These are phyloP conservation scores for Motacilla alba DNA, from an alignment of 2,113 vertebrate genomes.

Conservation along the genomic window DNA sequence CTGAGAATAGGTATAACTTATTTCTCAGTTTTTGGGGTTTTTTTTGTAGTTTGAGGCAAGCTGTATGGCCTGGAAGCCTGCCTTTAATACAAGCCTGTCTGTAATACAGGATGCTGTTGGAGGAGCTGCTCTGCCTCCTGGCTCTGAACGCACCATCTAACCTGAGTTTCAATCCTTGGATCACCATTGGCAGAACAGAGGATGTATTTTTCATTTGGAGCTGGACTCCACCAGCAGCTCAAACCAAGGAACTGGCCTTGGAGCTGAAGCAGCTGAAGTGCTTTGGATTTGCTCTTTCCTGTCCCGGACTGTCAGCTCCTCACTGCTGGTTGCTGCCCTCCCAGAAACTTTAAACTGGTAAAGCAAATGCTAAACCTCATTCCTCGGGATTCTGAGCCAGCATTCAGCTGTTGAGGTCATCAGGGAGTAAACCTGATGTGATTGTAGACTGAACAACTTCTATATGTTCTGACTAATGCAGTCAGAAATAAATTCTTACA, in stretches of 20 bases:
- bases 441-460: not conserved
- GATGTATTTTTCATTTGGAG: not conserved
- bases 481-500: not conserved
- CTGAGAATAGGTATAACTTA: not conserved
- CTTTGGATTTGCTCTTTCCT: not conserved
- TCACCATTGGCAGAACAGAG: not conserved
- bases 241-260: not conserved
- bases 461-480: not conserved
- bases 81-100: not conserved
- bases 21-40: not conserved
- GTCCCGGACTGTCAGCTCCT: not conserved
- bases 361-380: not conserved
- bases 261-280: not conserved
- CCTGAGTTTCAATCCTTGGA: not conserved
- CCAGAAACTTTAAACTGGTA: not conserved
- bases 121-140: not conserved
- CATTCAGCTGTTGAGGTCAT: not conserved
- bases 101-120: rapidly evolving
- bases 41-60: not conserved
- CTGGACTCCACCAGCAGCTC: not conserved
- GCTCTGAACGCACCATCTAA: not conserved
- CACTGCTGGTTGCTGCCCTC: not conserved
- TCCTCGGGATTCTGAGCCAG: not conserved
- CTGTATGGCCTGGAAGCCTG: not conserved
- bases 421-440: not conserved